Evolutionary conservation across 2,888 invertebrate genomes (phyloP), one percentile per base, ranked within the genome.

Genomic region (Dryocosmus kuriphilus): DNA sequence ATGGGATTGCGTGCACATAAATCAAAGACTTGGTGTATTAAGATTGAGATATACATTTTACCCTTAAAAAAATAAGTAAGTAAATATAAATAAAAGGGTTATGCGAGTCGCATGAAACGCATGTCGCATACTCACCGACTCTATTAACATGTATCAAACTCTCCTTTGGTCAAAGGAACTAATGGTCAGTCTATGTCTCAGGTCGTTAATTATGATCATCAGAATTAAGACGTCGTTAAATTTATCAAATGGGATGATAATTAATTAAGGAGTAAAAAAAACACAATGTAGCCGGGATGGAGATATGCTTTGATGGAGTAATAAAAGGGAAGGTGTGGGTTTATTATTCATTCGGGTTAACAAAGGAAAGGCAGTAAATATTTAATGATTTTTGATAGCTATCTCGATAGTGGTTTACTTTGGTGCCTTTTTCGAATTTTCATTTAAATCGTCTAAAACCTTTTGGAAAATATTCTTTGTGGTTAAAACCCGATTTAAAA

Each of bases 221-320:
- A 19, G 51, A 71, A 71, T 51, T 51, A 51, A 71, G 73, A 38
- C 65, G 22, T 63, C 73, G 35, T 77, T 74, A 74, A 77, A 62
- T 24, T 14, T 74, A 74, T 77, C 74, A 77, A 57, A 77, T 38
- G 62, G 57, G 57, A n/a, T 62, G 57, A 51, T 73, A 65, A 74
- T 63, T 74, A 74, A 77, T 77, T 55, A 32, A n/a, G n/a, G 46
- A 30, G 32, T 32, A 74, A 74, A 77, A 74, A 77, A 62, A 63
- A 55, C 41, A 74, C 51, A 51, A 61, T 63, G 74, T 41, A 38
- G 24, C 30, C 38, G 38, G 35, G 57, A 74, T 71, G 51, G 30
- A 51, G 71, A 71, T 71, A 51, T 46, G 32, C 71, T 71, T 71
- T 51, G 51, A 32, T 51, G 71, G 51, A 71, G 30, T 71, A 51